These are phyloP conservation scores for Gymnobelideus leadbeateri DNA, from an alignment of 2,113 vertebrate species.

Conservation along the genomic window DNA sequence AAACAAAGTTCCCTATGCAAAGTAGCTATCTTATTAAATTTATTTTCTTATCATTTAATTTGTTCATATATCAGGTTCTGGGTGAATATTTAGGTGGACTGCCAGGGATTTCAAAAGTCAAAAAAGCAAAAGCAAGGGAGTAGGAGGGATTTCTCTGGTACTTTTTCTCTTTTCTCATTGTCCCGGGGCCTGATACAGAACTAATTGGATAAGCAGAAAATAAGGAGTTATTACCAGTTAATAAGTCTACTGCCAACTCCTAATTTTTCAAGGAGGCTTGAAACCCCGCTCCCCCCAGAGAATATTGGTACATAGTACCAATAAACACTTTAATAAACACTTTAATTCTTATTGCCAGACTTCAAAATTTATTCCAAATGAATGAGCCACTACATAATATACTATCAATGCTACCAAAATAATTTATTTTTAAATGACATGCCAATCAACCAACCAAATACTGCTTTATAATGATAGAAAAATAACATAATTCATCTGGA, in stretches of 20 bases:
- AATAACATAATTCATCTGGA: background rate
- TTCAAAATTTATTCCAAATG: background rate
- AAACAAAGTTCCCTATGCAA: background rate
- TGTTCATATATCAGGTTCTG: background rate
- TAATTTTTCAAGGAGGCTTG: background rate
- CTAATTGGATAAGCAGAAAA: background rate
- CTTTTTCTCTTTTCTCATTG: no score
- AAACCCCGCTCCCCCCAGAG: background rate
- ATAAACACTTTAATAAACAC: no score
- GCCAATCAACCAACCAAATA: background rate
- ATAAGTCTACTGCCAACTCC: background rate
- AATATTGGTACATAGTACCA: background rate
- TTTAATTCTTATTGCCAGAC: background rate
- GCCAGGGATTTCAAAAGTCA: background rate
- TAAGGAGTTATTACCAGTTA: background rate
- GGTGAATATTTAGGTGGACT: background rate
- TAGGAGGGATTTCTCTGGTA: background rate
- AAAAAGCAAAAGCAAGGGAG: background rate
- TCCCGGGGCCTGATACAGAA: no score
- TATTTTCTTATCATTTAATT: background rate
- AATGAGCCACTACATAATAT: background rate
- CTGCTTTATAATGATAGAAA: background rate
- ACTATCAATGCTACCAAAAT: background rate
- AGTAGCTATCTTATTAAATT: background rate
- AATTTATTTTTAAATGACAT: background rate